Percentiles rank a stretch among this genome's conserved stretches.
Evolutionary conservation across 2,797 vertebrate species (phyloP).

Genomic region (Babyrousa celebensis): DNA sequence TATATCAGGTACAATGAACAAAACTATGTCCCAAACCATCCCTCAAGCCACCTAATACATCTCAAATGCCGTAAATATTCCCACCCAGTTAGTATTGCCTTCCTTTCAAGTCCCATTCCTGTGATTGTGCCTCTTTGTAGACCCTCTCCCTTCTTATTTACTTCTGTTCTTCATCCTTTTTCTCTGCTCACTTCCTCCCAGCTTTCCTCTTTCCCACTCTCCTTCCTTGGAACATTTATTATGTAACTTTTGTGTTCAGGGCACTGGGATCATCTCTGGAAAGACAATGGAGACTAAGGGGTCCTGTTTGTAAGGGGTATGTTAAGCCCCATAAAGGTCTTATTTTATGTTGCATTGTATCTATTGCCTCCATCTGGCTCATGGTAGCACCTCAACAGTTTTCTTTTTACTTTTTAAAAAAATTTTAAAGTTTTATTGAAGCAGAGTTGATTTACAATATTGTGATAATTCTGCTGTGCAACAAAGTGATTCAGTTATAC

Average conservation of each 20-base stretch:
- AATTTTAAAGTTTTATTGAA: too few relatives aligned
- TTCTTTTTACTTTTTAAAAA: too few relatives aligned
- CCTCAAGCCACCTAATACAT: not conserved
- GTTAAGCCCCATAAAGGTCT: not conserved
- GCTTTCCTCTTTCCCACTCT: not conserved
- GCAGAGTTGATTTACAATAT: too few relatives aligned
- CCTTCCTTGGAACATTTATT: not conserved
- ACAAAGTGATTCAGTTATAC: too few relatives aligned
- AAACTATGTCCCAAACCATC: not conserved
- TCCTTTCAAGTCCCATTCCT: not conserved
- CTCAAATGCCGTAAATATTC: not conserved
- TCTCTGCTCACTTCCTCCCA: not conserved
- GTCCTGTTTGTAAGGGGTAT: not conserved
- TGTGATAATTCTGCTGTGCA: too few relatives aligned
- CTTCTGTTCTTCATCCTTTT: not conserved
- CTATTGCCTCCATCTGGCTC: not conserved
- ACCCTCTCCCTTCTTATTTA: not conserved
- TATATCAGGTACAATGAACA: not conserved
- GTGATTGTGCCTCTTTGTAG: not conserved
- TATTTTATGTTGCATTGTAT: conserved; percentile 36
- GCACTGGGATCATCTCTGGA: not conserved
- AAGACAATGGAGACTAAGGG: not conserved
- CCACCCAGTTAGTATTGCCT: not conserved
- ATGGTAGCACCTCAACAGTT: not conserved
- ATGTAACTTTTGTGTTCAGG: not conserved